These are phyloP conservation scores for Cheilosia variabilis DNA, from an alignment of 2,888 invertebrate genomes.

Conservation along the genomic window DNA sequence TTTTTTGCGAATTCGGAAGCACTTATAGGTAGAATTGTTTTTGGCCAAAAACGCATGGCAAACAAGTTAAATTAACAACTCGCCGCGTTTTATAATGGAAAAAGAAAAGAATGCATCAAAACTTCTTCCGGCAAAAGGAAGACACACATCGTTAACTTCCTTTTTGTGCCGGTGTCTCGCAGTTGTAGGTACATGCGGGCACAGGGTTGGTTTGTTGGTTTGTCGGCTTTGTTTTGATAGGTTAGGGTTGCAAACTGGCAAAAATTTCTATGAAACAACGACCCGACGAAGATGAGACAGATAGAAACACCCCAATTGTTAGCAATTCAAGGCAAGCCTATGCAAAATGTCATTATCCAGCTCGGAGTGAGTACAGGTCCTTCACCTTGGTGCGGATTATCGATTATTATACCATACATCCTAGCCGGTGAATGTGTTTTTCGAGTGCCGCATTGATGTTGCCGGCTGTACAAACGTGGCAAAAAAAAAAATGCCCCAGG, in stretches of 20 bases:
- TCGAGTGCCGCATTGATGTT: not conserved
- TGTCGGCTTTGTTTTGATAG: slow-evolving; percentile 67
- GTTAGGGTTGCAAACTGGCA: slow-evolving; percentile 52
- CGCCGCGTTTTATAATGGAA: not conserved
- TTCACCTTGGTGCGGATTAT: slow-evolving; percentile 41
- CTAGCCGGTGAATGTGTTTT: slow-evolving; percentile 30
- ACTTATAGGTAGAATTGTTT: slow-evolving; percentile 63
- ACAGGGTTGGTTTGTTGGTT: slow-evolving; percentile 26
- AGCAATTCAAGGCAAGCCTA: not conserved
- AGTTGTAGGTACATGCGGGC: slow-evolving; percentile 23
- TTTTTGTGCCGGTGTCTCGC: slow-evolving; percentile 35
- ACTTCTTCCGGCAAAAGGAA: not conserved
- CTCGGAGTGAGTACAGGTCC: slow-evolving; percentile 8
- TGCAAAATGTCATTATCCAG: slow-evolving; percentile 4
- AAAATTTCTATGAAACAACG: not conserved
- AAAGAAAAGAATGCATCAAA: slow-evolving; percentile 7
- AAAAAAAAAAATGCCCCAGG: not conserved
- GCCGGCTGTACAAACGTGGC: not conserved
- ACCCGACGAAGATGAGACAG: not conserved
- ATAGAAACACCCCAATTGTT: slow-evolving; percentile 22
- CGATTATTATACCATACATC: slow-evolving; percentile 40
- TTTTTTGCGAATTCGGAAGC: slow-evolving; percentile 26
- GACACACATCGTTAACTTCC: not conserved
- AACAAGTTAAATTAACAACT: not conserved
- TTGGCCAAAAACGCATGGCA: slow-evolving; percentile 7